Evolutionary conservation across 2,888 invertebrate species (phyloP), one percentile per base, ranked within the genome.

Genomic region (Chrysina gloriosa): DNA sequence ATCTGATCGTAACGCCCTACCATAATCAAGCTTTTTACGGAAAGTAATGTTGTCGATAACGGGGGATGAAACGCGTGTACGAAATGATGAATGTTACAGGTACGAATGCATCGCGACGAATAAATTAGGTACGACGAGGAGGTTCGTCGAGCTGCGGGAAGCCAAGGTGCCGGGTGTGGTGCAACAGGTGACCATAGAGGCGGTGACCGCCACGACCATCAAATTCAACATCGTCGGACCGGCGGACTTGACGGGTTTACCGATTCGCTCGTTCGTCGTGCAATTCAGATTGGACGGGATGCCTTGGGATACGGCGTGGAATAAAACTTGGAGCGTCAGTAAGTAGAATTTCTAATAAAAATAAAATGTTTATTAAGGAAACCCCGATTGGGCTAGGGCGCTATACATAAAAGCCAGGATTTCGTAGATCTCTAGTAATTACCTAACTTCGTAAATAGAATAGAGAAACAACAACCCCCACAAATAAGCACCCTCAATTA

Each of bases 31-130:
- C 86, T 34, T 89, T 90, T 67, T 96, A 91, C 76, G 90, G 91
- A 0, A 84, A 85, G 21, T 96, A 94, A 52, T 39, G 3, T n/a
- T n/a, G 19, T 19, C 83, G 9, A 16, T 4, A 31, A 2, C 4
- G 7, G 31, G 31, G 7, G n/a, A 31, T n/a, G n/a, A 31, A 31
- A 31, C n/a, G n/a, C n/a, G n/a, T n/a, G 31, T 2, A 1, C n/a
- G 2, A 31, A n/a, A 2, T 21, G 2, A 21, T 19, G 7, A 19
- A 14, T 27, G 2, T 39, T 42, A n/a, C 19, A 84, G 85, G 19
- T 96, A 95, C 84, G 92, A 90, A 79, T 96, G 96, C 79, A 85
- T 92, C 50, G 96, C 96, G 0, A 89, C 88, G 1, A 96, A 96
- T 78, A 84, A 85, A 16, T 87, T 92, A 50, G 96, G 96, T 2